Percentiles rank a stretch among this genome's conserved stretches.
Evolutionary conservation across 35 echinoderm and acorn worm genomes (phyloP).

Genomic region (Acanthaster planci): DNA sequence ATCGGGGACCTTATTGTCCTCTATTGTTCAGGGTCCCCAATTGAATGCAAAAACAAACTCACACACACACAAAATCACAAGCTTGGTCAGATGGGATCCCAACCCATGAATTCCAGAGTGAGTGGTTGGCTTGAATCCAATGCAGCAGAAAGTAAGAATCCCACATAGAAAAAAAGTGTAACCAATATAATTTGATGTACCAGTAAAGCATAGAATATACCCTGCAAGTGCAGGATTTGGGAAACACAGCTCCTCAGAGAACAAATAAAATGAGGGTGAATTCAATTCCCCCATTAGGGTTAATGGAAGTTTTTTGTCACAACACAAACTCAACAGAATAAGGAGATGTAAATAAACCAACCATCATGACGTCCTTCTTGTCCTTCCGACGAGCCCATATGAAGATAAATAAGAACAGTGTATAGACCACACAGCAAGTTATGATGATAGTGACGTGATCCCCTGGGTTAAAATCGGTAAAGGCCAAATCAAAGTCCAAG

Average conservation of each 20-base stretch:
- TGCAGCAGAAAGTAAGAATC: too few species aligned
- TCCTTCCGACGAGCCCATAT: constrained; percentile 83
- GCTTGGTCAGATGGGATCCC: too few species aligned
- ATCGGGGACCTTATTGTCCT: too few species aligned
- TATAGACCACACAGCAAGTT: constrained; percentile 62
- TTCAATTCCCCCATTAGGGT: background rate
- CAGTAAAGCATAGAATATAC: too few species aligned
- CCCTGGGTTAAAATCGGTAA: constrained; percentile 54
- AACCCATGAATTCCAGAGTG: too few species aligned
- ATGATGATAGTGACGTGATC: constrained; percentile 81
- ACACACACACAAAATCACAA: too few species aligned
- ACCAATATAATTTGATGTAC: too few species aligned
- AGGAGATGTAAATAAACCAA: background rate
- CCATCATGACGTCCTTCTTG: constrained; percentile 65
- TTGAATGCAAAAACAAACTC: too few species aligned
- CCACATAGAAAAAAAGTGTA: too few species aligned
- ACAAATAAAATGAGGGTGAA: background rate
- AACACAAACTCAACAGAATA: background rate
- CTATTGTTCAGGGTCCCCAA: too few species aligned
- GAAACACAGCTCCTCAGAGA: background rate
- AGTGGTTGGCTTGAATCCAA: too few species aligned
- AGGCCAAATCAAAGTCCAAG: constrained; percentile 87
- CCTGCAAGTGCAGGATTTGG: background rate
- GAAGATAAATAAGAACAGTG: constrained; percentile 76
- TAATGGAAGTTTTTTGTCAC: constrained; percentile 7